phyloP scores from a whole-genome alignment of 2,888 invertebrate genomes.

The Anodontia alba region DNA sequence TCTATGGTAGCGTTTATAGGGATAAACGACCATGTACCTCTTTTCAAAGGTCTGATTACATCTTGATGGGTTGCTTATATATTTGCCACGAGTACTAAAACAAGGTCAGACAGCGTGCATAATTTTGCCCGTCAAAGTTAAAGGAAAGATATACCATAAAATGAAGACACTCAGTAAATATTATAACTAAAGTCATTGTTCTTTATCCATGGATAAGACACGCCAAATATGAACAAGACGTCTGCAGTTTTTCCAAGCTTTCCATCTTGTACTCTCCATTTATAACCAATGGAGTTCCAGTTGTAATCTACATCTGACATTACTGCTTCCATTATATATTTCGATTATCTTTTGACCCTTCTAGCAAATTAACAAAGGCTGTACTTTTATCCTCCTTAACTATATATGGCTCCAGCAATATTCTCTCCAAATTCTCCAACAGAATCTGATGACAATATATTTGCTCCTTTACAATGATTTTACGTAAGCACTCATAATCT shows the following conservation, averaged over 20 bases:
- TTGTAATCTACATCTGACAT: constrained; percentile 21
- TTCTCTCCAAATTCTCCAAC: constrained; percentile 50
- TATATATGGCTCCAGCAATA: constrained; percentile 33
- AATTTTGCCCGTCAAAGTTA: constrained; percentile 59
- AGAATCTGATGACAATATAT: constrained; percentile 59
- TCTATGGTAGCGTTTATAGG: neutral
- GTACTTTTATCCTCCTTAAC: neutral
- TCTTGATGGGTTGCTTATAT: constrained; percentile 60
- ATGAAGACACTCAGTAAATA: constrained; percentile 44
- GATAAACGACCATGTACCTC: no score
- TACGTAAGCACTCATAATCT: constrained; percentile 46
- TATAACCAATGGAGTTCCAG: constrained; percentile 22
- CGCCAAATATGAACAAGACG: constrained; percentile 57
- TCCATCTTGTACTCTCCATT: constrained; percentile 25
- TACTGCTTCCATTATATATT: neutral
- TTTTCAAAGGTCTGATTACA: constrained; percentile 34
- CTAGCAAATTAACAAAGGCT: neutral
- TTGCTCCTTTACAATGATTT: constrained; percentile 55
- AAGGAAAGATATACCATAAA: constrained; percentile 59
- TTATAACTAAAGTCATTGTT: constrained; percentile 34
- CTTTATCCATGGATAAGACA: constrained; percentile 46
- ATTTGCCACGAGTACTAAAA: constrained; percentile 32
- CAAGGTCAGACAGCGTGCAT: constrained; percentile 54
- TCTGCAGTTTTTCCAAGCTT: constrained; percentile 41
- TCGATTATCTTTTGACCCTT: neutral